These are phyloP conservation scores for Zootermopsis nevadensis DNA, from an alignment of 2,888 invertebrate species.

Conservation along the genomic window DNA sequence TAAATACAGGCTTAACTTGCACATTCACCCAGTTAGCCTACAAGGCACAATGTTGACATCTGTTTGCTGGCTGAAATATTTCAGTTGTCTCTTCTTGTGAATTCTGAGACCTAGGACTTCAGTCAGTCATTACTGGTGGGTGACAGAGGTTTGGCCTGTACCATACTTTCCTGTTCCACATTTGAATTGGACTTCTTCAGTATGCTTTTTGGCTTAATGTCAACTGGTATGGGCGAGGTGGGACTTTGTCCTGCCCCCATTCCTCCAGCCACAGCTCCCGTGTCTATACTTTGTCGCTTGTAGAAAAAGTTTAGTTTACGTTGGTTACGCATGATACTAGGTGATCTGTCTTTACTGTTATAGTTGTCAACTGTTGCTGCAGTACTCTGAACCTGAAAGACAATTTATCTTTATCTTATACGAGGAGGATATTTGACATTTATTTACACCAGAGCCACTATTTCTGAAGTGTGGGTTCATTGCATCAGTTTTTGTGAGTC, in stretches of 20 bases:
- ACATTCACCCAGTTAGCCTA: constrained; percentile 35
- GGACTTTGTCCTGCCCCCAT: constrained; percentile 51
- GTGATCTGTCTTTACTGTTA: constrained; percentile 54
- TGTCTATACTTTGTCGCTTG: constrained; percentile 53
- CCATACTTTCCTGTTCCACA: constrained; percentile 53
- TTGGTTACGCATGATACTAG: constrained; percentile 52
- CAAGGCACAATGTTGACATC: constrained; percentile 33
- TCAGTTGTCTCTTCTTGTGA: constrained; percentile 4
- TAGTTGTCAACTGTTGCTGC: constrained; percentile 53
- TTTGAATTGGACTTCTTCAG: constrained; percentile 58
- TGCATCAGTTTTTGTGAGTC: too few species aligned
- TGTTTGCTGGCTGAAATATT: neutral
- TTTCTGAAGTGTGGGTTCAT: too few species aligned
- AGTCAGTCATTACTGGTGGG: constrained; percentile 53
- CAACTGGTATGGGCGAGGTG: constrained; percentile 53
- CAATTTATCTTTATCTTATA: too few species aligned
- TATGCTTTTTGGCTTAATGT: constrained; percentile 57
- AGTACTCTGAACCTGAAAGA: constrained; percentile 53
- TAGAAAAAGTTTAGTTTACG: constrained; percentile 53
- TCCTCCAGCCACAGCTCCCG: constrained; percentile 40
- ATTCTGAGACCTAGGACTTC: constrained; percentile 54
- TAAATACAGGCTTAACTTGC: constrained; percentile 9
- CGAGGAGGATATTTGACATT: too few species aligned
- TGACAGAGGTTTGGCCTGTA: constrained; percentile 50
- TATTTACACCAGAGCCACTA: too few species aligned